Evolutionary conservation across 2,113 vertebrate species (phyloP).

Genomic region (Kryptolebias marmoratus): DNA sequence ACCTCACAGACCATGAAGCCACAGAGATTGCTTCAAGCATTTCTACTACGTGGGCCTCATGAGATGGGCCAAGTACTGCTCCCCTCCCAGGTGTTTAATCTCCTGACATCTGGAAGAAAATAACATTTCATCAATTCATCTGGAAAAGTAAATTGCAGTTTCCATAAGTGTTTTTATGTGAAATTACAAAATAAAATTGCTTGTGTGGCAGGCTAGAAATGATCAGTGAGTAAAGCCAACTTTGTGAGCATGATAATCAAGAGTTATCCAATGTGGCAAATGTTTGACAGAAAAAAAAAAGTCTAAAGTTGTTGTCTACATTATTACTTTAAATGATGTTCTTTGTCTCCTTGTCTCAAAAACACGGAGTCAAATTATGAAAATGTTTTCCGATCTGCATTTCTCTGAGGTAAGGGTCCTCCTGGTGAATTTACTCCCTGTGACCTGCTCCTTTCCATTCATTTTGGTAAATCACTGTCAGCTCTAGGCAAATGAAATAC

Average conservation of each 20-base stretch:
- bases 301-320: too few relatives aligned
- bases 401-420: slow-evolving; percentile 11
- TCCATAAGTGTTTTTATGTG: not conserved
- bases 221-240: too few relatives aligned
- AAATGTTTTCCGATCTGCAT: not conserved
- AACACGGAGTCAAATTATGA: not conserved
- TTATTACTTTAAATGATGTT: too few relatives aligned
- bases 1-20: not conserved
- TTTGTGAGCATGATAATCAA: too few relatives aligned
- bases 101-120: not conserved
- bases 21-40: not conserved
- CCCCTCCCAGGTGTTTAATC: not conserved
- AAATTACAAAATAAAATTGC: not conserved
- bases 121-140: not conserved
- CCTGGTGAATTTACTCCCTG: slow-evolving; percentile 8
- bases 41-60: too few relatives aligned
- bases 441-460: slow-evolving; percentile 5
- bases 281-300: not conserved
- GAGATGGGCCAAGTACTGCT: not conserved
- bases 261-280: too few relatives aligned
- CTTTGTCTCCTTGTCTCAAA: not conserved
- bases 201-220: not conserved
- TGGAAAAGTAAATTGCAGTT: not conserved
- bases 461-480: slow-evolving; percentile 21
- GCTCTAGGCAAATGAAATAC: slow-evolving; percentile 43